Conservation (phyloP, 53 echinoderm and acorn worm genomes). For the Paracentrotus lividus region DNA sequence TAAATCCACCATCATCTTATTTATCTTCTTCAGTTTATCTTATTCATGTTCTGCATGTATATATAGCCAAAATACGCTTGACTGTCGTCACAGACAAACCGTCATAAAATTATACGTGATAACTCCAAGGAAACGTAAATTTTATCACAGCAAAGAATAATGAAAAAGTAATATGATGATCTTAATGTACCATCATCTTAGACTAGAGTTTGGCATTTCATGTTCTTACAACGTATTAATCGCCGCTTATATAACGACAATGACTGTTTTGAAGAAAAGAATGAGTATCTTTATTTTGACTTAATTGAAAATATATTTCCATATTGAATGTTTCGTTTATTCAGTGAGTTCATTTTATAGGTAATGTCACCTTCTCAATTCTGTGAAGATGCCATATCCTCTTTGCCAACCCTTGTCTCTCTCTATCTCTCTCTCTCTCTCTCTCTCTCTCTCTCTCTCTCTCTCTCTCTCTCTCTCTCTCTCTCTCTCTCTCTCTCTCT, state of each 20-base stretch:
- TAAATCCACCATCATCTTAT: background rate
- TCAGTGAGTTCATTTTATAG: no score
- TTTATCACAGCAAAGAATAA: background rate
- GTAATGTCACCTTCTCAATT: no score
- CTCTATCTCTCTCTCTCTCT: background rate
- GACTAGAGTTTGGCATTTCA: background rate
- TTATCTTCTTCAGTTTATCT: background rate
- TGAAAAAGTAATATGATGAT: background rate
- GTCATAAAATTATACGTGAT: background rate
- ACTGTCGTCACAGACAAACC: background rate
- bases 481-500: background rate
- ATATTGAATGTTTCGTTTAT: no score
- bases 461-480: background rate
- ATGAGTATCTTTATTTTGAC: no score
- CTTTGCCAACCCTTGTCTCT: background rate
- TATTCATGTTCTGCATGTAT: background rate
- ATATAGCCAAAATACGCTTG: background rate
- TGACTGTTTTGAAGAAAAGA: no score
- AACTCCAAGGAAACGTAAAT: background rate
- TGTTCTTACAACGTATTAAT: background rate
- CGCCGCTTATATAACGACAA: no score
- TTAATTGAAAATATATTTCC: no score
- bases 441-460: background rate
- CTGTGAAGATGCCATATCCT: no score
- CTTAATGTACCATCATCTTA: background rate